Base-by-base conservation (phyloP, 2,113 vertebrate genomes). In the Caretta caretta region DNA sequence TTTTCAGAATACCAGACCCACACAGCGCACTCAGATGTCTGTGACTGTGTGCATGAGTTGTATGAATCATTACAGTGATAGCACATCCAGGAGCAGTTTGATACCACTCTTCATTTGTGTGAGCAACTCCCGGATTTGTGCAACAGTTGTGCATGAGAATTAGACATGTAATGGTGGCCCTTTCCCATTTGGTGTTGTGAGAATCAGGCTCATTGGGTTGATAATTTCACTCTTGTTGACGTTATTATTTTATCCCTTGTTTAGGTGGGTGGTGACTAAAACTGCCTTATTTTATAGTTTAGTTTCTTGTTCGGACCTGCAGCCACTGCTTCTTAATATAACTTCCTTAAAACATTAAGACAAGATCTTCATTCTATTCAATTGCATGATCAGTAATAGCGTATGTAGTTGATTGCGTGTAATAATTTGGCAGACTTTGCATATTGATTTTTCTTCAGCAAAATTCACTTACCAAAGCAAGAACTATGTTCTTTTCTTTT, bases 361-460 rank as follows among this genome's bases (percentile, higher is more conserved):
- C 93, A 96, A 96, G 89, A 96, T 65, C 89, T 97, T 96, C 93
- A 97, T 97, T 97, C 96, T 78, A 93, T 56, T 88, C 87, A 96
- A 0, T 81, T 91, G 57, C 86, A 92, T 97, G 17, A 80, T 97
- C 95, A 97, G 95, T 97, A 96, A 97, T 38, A 72, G 19, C 96
- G 91, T 57, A 95, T 97, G 92, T 84, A 90, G 81, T 46, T 85
- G 94, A 95, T 46, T 84, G 94, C 94, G 78, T 83, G 62, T 88
- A 95, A 94, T 94, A 53, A 94, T 97, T 90, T 97, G 94, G 97
- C 87, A 93, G 91, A 38, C 59, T 91, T 86, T 93, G 83, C 84
- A 93, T 92, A 97, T 97, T 92, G 95, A 96, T 97, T 97, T 97
- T 97, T 97, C 92, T 88, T 96, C 94, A 95, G 93, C 93, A 95